These are phyloP conservation scores for Nasonia longicornis DNA, from an alignment of 1,140 invertebrate genomes.

Conservation along the genomic window DNA sequence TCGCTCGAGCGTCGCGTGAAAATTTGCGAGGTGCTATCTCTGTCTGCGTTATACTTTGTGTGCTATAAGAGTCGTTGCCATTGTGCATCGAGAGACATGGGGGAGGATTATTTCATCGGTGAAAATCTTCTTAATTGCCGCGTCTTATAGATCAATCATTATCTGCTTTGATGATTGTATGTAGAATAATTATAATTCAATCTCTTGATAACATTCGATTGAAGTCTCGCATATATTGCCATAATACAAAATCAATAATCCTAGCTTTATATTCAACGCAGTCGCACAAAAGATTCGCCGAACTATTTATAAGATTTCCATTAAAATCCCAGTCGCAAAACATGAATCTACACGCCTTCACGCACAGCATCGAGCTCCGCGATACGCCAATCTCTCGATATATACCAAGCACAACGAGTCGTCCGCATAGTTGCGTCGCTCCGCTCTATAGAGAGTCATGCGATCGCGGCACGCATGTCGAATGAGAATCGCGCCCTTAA, in stretches of 20 bases:
- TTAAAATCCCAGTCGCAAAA: too few relatives aligned
- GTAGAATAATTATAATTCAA: too few relatives aligned
- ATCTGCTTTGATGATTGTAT: background rate
- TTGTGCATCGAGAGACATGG: background rate
- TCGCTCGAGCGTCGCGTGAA: background rate
- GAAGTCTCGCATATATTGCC: too few relatives aligned
- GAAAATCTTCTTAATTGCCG: slow-evolving; percentile 27
- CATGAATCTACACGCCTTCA: too few relatives aligned
- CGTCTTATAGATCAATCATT: slow-evolving; percentile 19
- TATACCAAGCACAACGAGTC: background rate
- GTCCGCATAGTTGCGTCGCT: slow-evolving; percentile 15
- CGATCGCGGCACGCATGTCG: slow-evolving; percentile 55
- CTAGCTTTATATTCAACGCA: too few relatives aligned
- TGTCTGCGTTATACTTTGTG: background rate
- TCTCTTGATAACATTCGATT: too few relatives aligned
- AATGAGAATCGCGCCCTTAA: slow-evolving; percentile 55
- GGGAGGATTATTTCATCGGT: slow-evolving; percentile 8
- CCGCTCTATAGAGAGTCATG: background rate
- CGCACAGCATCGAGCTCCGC: background rate
- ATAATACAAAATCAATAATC: too few relatives aligned
- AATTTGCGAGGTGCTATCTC: background rate
- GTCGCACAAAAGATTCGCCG: too few relatives aligned
- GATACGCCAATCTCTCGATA: background rate
- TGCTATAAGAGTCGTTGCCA: background rate
- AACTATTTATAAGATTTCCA: too few relatives aligned